These are phyloP conservation scores for Drosophila nigricruria DNA, from an alignment of 2,888 invertebrate genomes.

Conservation along the genomic window DNA sequence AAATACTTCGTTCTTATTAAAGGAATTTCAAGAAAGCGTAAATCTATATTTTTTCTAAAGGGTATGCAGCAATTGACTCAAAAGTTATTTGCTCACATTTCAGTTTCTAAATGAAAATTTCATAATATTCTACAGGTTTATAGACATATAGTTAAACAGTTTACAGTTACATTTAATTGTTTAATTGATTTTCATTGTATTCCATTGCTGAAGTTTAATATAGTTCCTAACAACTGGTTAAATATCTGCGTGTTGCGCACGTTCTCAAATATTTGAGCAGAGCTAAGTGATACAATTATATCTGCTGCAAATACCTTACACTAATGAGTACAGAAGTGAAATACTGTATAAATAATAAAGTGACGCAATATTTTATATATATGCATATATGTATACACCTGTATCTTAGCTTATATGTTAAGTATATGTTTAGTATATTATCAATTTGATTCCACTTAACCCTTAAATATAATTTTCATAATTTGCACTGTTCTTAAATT, in stretches of 20 bases:
- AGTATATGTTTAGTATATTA: neutral
- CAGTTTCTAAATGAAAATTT: neutral
- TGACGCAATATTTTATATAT: neutral
- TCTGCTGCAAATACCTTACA: neutral
- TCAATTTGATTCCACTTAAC: neutral
- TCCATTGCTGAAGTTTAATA: neutral
- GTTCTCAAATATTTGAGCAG: constrained; percentile 17
- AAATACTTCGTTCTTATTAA: neutral
- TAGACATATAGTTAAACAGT: neutral
- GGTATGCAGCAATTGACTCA: neutral
- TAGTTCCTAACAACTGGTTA: constrained; percentile 16
- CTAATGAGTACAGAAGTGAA: neutral
- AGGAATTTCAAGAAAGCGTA: neutral
- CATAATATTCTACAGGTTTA: neutral
- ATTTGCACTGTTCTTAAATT: neutral
- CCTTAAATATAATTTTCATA: neutral
- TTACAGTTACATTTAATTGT: constrained; percentile 2
- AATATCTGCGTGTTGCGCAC: constrained; percentile 31
- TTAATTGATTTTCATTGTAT: constrained; percentile 35
- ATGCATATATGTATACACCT: neutral
- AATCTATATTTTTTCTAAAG: neutral
- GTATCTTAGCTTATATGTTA: neutral
- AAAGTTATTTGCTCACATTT: neutral
- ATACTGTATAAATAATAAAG: neutral
- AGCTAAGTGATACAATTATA: constrained; percentile 10